phyloP scores from a whole-genome alignment of 2,797 vertebrate genomes.

The Tadarida brasiliensis region DNA sequence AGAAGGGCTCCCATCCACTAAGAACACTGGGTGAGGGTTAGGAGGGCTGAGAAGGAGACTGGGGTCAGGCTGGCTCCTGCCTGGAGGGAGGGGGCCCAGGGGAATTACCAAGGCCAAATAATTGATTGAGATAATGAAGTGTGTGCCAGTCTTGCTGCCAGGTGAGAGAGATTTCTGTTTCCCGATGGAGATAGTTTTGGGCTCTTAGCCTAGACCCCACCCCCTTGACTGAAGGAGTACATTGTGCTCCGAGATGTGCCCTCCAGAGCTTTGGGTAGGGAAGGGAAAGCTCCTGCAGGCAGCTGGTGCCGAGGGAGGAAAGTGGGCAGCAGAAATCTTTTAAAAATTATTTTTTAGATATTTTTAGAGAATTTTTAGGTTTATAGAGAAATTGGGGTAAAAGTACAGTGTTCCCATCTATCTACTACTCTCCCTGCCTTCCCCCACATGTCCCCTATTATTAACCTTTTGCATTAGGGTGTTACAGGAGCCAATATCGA shows the following conservation, averaged over 20 bases:
- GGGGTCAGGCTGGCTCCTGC: not conserved
- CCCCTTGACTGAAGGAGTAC: not conserved
- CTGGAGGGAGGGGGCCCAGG: not conserved
- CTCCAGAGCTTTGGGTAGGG: not conserved
- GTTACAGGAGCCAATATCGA: not conserved
- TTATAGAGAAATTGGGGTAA: not conserved
- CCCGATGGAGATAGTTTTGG: not conserved
- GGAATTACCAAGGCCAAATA: not conserved
- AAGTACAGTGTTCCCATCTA: not conserved
- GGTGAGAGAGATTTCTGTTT: not conserved
- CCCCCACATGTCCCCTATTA: not conserved
- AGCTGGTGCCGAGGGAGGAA: not conserved
- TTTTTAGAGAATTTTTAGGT: constrained; percentile 4
- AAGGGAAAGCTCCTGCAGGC: not conserved
- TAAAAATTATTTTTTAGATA: not conserved
- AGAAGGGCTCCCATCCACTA: not conserved
- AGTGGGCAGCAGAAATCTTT: not conserved
- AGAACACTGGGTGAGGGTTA: not conserved
- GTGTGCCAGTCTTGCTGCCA: not conserved
- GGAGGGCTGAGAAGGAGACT: not conserved
- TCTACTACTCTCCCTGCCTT: not conserved
- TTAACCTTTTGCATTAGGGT: not conserved
- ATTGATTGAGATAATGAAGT: not conserved
- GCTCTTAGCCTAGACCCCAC: not conserved
- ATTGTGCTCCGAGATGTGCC: no score